phyloP scores from a whole-genome alignment of 2,888 invertebrate genomes.

The Meiosimyza platycephala region DNA sequence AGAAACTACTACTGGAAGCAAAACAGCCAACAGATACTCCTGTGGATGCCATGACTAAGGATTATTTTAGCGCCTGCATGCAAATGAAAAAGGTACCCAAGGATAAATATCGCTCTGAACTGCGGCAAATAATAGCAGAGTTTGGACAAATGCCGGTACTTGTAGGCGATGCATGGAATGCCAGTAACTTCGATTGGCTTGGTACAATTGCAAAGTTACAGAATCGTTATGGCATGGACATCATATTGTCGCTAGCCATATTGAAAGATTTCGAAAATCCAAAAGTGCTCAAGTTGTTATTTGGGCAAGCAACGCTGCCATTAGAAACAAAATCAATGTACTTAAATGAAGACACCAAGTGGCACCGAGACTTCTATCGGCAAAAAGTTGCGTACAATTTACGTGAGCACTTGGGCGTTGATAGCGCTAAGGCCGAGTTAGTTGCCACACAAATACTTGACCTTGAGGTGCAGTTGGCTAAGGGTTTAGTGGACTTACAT shows the following conservation, averaged over 20 bases:
- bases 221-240: constrained; percentile 57
- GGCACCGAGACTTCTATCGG: constrained; percentile 43
- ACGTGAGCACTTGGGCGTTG: constrained; percentile 50
- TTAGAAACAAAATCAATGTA: constrained; percentile 47
- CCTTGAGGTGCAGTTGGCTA: constrained; percentile 52
- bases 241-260: constrained; percentile 53
- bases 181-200: constrained; percentile 57
- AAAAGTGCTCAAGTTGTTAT: constrained; percentile 49
- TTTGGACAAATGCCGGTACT: constrained; percentile 60
- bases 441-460: constrained; percentile 53
- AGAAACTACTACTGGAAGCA: constrained; percentile 51
- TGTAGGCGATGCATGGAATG: constrained; percentile 45
- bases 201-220: constrained; percentile 55
- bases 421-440: constrained; percentile 42
- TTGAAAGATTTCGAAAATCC: constrained; percentile 48
- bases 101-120: constrained; percentile 43
- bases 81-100: constrained; percentile 43
- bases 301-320: constrained; percentile 56
- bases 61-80: constrained; percentile 60
- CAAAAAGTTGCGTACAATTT: constrained; percentile 45
- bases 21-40: constrained; percentile 46
- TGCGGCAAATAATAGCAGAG: constrained; percentile 50
- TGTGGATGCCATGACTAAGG: constrained; percentile 51
- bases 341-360: constrained; percentile 42
- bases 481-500: constrained; percentile 48